phyloP scores from a whole-genome alignment of 2,797 vertebrate species.

The Hapalemur alaotrensis region DNA sequence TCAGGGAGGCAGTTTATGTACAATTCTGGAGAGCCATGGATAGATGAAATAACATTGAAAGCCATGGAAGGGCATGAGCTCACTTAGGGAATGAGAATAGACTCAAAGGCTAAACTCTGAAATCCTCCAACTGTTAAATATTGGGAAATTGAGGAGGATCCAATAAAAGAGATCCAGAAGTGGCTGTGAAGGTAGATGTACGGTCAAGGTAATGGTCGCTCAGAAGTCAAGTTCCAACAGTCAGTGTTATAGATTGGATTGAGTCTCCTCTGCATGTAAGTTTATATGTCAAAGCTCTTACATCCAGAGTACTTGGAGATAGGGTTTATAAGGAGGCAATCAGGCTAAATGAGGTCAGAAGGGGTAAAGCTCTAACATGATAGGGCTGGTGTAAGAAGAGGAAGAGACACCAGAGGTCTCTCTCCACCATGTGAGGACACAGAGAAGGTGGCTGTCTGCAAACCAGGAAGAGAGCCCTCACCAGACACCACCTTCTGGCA shows the following conservation, averaged over 20 bases:
- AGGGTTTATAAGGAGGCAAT: neutral
- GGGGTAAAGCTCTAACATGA: neutral
- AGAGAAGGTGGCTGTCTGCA: neutral
- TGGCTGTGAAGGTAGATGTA: neutral
- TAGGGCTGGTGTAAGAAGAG: neutral
- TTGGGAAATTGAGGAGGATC: neutral
- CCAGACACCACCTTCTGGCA: neutral
- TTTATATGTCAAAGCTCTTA: neutral
- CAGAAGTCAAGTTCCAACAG: neutral
- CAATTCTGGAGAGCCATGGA: neutral
- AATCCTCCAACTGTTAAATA: neutral
- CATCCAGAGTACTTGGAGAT: neutral
- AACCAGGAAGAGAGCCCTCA: neutral
- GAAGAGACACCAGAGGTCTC: neutral
- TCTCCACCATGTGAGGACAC: neutral
- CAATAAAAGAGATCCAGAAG: neutral
- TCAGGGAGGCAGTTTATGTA: neutral
- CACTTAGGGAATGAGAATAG: neutral
- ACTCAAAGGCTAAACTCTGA: neutral
- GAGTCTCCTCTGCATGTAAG: neutral
- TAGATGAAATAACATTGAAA: neutral
- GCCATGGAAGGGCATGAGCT: neutral
- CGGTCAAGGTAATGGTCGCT: neutral
- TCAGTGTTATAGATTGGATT: neutral
- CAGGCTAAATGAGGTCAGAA: neutral